Conservation (phyloP, 2,113 vertebrate species). For the Clupea harengus region DNA sequence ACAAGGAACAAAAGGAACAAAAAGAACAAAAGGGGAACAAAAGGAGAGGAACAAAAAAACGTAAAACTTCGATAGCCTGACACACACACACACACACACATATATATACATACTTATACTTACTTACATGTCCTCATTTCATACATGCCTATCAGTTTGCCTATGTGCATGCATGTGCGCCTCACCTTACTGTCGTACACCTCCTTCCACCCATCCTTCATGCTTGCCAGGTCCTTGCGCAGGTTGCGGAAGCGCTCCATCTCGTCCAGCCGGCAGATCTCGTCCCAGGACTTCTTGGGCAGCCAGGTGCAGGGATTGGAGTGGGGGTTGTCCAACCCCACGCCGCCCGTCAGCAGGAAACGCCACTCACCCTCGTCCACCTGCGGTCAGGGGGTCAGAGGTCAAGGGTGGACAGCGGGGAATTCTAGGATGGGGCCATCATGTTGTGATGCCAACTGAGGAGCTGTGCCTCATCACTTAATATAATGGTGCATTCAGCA, state of each 20-base stretch:
- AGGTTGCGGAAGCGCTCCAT: slow-evolving; percentile 71
- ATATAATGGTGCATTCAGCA: too few species aligned
- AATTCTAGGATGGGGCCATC: too few species aligned
- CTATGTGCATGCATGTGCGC: slow-evolving; percentile 7
- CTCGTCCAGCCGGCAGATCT: slow-evolving; percentile 80
- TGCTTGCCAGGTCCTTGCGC: slow-evolving; percentile 67
- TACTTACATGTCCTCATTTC: too few species aligned
- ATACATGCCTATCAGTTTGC: not conserved
- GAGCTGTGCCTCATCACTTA: too few species aligned
- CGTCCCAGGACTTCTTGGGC: slow-evolving; percentile 84
- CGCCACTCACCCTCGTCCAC: slow-evolving; percentile 81
- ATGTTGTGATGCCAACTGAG: too few species aligned
- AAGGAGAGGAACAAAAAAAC: too few species aligned
- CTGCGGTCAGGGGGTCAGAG: slow-evolving; percentile 51
- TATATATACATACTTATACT: not conserved
- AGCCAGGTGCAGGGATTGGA: slow-evolving; percentile 83
- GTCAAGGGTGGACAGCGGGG: not conserved
- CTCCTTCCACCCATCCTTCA: slow-evolving; percentile 79
- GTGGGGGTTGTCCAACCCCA: slow-evolving; percentile 81
- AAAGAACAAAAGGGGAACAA: too few species aligned
- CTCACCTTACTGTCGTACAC: slow-evolving; percentile 85
- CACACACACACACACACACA: not conserved
- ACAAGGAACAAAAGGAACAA: too few species aligned
- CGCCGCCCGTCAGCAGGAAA: slow-evolving; percentile 85
- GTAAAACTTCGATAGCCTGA: too few species aligned